phyloP scores from a whole-genome alignment of 1,140 invertebrate genomes.

The Parapsyche elsis region DNA sequence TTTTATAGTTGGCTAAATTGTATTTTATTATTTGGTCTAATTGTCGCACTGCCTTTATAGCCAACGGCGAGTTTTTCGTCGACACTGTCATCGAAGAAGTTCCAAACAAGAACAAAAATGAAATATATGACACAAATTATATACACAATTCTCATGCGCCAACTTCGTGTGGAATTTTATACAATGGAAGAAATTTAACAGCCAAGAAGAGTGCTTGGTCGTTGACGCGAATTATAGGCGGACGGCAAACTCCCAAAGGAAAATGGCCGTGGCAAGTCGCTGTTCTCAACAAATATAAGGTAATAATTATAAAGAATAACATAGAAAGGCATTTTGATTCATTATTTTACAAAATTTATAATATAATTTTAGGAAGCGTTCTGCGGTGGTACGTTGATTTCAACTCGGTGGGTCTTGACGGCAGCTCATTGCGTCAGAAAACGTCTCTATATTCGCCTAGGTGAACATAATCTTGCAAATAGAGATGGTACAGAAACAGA shows the following conservation, averaged over 20 bases:
- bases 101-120: conserved; percentile 47
- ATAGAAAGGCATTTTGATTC: background rate
- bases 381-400: conserved; percentile 91
- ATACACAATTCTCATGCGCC: background rate
- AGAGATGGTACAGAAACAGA: conserved; percentile 68
- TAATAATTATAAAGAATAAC: conserved; percentile 58
- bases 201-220: conserved; percentile 55
- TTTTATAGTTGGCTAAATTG: background rate
- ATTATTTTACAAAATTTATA: conserved; percentile 2
- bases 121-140: conserved; percentile 39
- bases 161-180: conserved; percentile 45
- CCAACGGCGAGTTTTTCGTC: conserved; percentile 48
- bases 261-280: conserved; percentile 96
- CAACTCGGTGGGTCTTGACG: conserved; percentile 88
- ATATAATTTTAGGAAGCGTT: conserved; percentile 77
- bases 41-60: conserved; percentile 13
- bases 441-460: conserved; percentile 82
- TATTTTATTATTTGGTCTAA: background rate
- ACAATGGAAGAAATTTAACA: conserved; percentile 38
- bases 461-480: conserved; percentile 71
- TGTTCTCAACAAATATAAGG: conserved; percentile 83
- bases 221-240: conserved; percentile 87
- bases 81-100: conserved; percentile 50
- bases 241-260: conserved; percentile 77
- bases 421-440: conserved; percentile 89